Evolutionary conservation across 1,140 invertebrate genomes (phyloP), one percentile per base, ranked within the genome.

Genomic region (Bombus confusus): DNA sequence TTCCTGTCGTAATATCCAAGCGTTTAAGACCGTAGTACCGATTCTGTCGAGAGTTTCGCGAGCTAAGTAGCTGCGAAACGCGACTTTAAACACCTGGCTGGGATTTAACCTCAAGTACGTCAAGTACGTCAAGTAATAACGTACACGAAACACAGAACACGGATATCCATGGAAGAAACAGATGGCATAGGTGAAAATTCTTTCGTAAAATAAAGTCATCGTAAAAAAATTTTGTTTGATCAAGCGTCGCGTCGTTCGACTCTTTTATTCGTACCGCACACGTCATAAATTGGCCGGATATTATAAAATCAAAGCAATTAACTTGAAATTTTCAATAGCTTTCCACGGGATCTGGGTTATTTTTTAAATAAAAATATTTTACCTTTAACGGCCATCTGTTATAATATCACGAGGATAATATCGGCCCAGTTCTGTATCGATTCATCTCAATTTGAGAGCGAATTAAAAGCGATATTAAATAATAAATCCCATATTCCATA

Each of bases 101-200:
- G 1, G 47, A 22, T 52, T 52, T 52, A 8, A 52, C 5, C 47
- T 52, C 47, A 0, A 0, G 18, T 22, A 22, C 47, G 47, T 22
- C 47, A 0, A 0, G 18, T 22, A 22, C 47, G 47, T 22, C 47
- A 0, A 18, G 1, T 8, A 52, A 22, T 22, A 8, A 22, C 15
- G 22, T 0, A 6, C 6, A 52, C 18, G 18, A 22, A 6, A 52
- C 18, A 52, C 18, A 22, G 5, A 18, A 22, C 5, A 0, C 47
- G 0, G 5, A 0, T 22, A 52, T n/a, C 1, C 28, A n/a, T 10
- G 1, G 10, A 28, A 3, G 3, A 10, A 62, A 22, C 5, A 22
- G 18, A 62, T 1, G 59, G 3, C 1, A 62, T 4, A 3, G 0
- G 59, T 1, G 12, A 62, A 28, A 28, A n/a, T 62, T 62, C 10